Evolutionary conservation across 2,797 vertebrate species (phyloP).

Genomic region (Megaceryle alcyon): DNA sequence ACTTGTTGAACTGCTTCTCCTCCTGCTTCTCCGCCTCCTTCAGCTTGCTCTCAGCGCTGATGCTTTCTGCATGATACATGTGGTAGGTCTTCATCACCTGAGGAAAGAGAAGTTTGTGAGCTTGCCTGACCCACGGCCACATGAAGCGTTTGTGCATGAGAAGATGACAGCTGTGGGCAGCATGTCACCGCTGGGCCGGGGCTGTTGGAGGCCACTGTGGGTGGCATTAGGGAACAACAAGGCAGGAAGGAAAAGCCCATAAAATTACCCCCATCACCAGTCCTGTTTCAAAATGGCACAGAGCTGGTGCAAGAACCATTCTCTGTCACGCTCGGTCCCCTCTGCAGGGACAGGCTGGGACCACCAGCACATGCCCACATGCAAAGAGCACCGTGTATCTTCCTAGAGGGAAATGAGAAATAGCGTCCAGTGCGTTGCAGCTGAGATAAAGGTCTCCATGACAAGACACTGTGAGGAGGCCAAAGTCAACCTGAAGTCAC

Average conservation of each 20-base stretch:
- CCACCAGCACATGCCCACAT: neutral
- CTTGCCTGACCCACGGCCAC: neutral
- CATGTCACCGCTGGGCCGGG: neutral
- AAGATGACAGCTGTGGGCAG: accelerated
- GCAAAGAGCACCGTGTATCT: accelerated
- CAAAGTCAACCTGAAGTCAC: neutral
- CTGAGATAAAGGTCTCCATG: neutral
- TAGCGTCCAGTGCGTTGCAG: neutral
- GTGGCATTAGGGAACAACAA: neutral
- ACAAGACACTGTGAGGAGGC: neutral
- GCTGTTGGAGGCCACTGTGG: neutral
- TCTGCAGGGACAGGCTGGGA: neutral
- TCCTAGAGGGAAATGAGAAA: neutral
- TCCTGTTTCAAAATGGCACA: neutral
- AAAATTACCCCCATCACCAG: neutral
- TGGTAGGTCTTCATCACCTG: slow-evolving; percentile 99
- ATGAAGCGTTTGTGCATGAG: accelerated
- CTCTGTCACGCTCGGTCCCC: accelerated
- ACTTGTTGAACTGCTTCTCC: slow-evolving; percentile 96
- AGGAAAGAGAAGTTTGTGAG: neutral
- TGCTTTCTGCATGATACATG: slow-evolving; percentile 99
- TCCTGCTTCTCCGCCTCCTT: slow-evolving; percentile 99
- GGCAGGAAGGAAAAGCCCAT: neutral
- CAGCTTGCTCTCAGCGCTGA: slow-evolving; percentile 96
- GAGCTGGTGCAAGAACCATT: neutral